phyloP scores from a whole-genome alignment of 2,113 vertebrate species.

The Bubo scandiacus region DNA sequence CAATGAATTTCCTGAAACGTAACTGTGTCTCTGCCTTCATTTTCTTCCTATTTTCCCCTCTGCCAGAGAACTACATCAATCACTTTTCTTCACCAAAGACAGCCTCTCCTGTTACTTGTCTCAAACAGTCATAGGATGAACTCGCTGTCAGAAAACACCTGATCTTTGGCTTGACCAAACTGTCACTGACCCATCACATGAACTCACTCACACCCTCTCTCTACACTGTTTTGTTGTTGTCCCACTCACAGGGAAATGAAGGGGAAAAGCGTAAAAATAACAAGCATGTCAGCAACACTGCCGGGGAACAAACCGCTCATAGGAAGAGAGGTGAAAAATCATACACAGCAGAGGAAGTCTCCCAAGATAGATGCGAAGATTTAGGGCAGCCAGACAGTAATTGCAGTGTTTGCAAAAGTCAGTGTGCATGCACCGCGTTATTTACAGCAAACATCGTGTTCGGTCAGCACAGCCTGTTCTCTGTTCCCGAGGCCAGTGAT shows the following conservation, averaged over 20 bases:
- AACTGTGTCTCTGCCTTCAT: background rate
- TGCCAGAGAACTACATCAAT: background rate
- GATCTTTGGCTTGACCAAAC: background rate
- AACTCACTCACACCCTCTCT: background rate
- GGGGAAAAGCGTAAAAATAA: background rate
- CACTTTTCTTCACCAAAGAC: background rate
- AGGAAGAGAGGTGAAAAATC: background rate
- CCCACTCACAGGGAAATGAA: background rate
- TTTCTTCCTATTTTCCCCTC: background rate
- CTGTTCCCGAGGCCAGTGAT: background rate
- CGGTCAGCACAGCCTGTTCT: background rate
- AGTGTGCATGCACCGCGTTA: background rate
- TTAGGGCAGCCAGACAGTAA: constrained; percentile 2
- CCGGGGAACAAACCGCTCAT: background rate
- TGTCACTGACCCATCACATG: background rate
- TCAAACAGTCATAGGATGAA: background rate
- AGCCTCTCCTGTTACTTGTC: background rate
- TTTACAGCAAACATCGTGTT: background rate
- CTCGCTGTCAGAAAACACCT: background rate
- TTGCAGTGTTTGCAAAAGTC: constrained; percentile 7
- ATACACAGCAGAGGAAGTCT: background rate
- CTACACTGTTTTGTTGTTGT: background rate
- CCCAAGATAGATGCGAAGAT: background rate
- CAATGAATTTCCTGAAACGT: background rate
- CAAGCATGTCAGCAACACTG: background rate